Percentiles rank a stretch among this genome's conserved stretches.
phyloP scores from a whole-genome alignment of 2,888 invertebrate genomes.

The Caenorhabditis sp. region DNA sequence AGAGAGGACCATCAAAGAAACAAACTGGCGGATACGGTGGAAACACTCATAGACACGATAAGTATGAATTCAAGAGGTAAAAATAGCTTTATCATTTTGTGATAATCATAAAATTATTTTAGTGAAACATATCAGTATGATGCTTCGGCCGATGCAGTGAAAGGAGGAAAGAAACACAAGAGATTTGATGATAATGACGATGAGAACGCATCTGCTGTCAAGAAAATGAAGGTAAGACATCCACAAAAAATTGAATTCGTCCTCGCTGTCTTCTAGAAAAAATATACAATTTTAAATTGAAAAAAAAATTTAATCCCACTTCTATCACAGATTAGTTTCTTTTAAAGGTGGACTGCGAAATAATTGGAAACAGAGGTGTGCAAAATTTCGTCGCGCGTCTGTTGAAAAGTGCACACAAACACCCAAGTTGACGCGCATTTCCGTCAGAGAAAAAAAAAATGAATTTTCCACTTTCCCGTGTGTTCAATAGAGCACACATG shows the following conservation, averaged over 20 bases:
- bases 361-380: no score
- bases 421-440: no score
- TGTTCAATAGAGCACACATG: no score
- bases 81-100: conserved; percentile 15
- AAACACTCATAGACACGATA: conserved; percentile 87
- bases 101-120: conserved; percentile 19
- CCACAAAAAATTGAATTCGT: no score
- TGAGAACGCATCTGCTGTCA: conserved; percentile 35
- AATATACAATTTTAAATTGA: not conserved
- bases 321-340: no score
- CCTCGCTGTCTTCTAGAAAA: no score
- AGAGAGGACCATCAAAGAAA: conserved; percentile 78
- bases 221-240: conserved; percentile 53
- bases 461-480: no score
- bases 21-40: conserved; percentile 82
- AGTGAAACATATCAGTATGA: conserved; percentile 68
- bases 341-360: no score
- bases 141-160: conserved; percentile 53
- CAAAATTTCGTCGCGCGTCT: no score
- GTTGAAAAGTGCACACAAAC: no score
- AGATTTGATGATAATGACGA: conserved; percentile 44
- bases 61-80: conserved; percentile 85
- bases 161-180: conserved; percentile 46
- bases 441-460: no score
- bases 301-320: not conserved